Conservation (phyloP, 2,113 vertebrate species). For the Otis tarda region DNA sequence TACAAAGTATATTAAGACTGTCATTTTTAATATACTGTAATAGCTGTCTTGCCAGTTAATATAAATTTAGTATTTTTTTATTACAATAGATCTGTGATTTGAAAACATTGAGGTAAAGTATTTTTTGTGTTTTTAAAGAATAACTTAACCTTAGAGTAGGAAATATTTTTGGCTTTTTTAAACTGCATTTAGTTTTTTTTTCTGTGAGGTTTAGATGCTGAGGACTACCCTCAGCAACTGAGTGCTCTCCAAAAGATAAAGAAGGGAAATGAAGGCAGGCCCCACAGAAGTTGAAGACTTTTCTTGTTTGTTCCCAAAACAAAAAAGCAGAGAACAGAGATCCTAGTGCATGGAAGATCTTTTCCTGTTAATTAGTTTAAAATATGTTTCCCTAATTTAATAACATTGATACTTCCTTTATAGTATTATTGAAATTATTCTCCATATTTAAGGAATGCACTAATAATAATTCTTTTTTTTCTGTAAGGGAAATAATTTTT, state of each 20-base stretch:
- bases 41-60: not conserved
- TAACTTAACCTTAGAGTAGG: not conserved
- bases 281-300: not conserved
- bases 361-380: not conserved
- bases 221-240: not conserved
- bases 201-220: not conserved
- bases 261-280: not conserved
- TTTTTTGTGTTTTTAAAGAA: not conserved
- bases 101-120: not conserved
- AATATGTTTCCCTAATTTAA: not conserved
- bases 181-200: not conserved
- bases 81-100: not conserved
- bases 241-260: not conserved
- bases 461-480: not conserved
- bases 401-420: not conserved
- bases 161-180: not conserved
- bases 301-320: not conserved
- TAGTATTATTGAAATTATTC: not conserved
- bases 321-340: not conserved
- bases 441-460: not conserved
- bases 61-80: not conserved
- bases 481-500: not conserved
- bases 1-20: not conserved
- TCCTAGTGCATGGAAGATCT: too few relatives aligned
- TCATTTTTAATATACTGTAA: not conserved